Evolutionary conservation across 1,140 invertebrate species (phyloP).

Genomic region (Eumaeus atala): DNA sequence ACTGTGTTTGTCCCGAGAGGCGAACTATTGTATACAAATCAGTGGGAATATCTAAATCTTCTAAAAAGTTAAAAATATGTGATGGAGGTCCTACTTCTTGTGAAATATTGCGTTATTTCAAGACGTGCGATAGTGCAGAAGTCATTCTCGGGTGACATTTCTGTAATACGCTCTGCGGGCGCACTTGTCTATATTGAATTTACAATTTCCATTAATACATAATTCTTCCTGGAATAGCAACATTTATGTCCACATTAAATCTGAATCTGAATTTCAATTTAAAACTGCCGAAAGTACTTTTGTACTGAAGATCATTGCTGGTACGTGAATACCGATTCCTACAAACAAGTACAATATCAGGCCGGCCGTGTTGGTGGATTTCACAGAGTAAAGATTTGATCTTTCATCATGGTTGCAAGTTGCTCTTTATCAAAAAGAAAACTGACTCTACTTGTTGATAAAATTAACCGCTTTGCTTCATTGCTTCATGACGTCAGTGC

Average conservation of each 20-base stretch:
- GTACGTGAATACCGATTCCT: no score
- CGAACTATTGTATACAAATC: neutral
- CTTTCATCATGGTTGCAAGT: no score
- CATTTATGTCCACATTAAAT: constrained; percentile 4
- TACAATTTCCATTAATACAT: constrained; percentile 8
- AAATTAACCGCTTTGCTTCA: no score
- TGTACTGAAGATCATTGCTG: no score
- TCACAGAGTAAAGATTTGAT: no score
- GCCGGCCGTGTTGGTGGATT: no score
- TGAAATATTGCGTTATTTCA: constrained; percentile 10
- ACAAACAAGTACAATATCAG: no score
- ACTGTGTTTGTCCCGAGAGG: no score
- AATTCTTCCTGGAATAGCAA: neutral
- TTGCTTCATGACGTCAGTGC: no score
- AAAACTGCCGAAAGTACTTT: no score
- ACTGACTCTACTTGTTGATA: no score
- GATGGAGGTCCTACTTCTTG: neutral
- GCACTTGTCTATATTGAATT: constrained; percentile 4
- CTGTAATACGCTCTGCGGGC: neutral
- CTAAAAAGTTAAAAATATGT: neutral
- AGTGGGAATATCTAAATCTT: neutral
- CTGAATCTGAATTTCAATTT: neutral
- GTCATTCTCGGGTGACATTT: neutral
- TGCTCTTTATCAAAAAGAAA: no score
- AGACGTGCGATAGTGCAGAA: constrained; percentile 7